Conservation (phyloP, 2,113 vertebrate genomes). For the Megatriorchis doriae region DNA sequence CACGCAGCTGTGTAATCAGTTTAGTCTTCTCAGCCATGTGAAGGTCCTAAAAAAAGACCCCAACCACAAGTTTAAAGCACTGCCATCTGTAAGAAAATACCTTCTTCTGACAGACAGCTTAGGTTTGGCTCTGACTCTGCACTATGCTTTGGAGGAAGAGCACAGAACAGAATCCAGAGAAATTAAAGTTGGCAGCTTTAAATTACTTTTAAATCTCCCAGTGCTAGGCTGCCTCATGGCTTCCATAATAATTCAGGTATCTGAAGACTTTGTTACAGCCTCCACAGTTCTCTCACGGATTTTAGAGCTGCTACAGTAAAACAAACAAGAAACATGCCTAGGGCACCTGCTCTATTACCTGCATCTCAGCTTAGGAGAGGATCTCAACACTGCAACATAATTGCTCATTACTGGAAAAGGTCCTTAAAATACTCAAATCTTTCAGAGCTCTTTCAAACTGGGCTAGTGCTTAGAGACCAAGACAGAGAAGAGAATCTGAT, state of each 20-base stretch:
- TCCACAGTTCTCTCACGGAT: background rate
- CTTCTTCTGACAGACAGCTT: background rate
- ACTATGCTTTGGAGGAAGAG: background rate
- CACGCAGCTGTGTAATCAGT: conserved; percentile 91
- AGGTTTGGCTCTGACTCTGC: background rate
- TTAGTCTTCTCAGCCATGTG: conserved; percentile 94
- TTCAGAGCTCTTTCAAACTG: background rate
- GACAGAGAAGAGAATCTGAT: background rate
- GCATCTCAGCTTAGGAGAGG: background rate
- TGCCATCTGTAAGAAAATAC: conserved; percentile 22
- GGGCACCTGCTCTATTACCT: background rate
- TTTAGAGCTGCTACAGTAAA: background rate
- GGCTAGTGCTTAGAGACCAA: background rate
- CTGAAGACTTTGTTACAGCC: background rate
- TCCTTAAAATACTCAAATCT: background rate
- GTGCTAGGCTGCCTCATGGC: background rate
- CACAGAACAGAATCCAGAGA: background rate
- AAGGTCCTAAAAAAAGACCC: conserved; percentile 80
- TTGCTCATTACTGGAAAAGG: background rate
- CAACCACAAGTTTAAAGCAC: background rate
- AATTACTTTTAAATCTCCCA: background rate
- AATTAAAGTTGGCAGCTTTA: background rate
- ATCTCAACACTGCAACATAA: background rate
- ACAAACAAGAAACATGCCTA: background rate
- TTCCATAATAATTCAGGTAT: background rate